A percentile compares a stretch with the other conserved stretches of the same genome.
Evolutionary conservation across 2,797 vertebrate species (phyloP).

Genomic region (Oreochromis grahami): DNA sequence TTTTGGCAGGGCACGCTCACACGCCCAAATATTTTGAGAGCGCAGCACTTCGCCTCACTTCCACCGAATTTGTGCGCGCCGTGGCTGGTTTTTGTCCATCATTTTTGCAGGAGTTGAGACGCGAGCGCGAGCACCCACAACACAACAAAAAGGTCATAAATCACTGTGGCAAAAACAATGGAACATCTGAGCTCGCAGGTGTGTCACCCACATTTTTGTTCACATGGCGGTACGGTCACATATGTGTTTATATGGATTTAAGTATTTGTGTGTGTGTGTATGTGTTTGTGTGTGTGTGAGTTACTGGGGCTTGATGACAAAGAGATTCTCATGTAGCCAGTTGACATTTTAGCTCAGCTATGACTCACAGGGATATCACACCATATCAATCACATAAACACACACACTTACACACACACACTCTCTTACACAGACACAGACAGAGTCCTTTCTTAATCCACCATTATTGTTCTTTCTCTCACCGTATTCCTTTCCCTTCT

Average conservation of each 20-base stretch:
- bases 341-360: slow-evolving; percentile 79
- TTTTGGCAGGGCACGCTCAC: slow-evolving; percentile 24
- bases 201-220: slow-evolving; percentile 58
- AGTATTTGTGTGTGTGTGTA: not conserved
- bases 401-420: slow-evolving; percentile 19
- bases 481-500: slow-evolving; percentile 50
- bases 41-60: slow-evolving; percentile 41
- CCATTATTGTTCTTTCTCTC: slow-evolving; percentile 68
- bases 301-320: slow-evolving; percentile 59
- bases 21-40: slow-evolving; percentile 46
- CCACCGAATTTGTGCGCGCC: slow-evolving; percentile 29
- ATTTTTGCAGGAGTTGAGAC: slow-evolving; percentile 37
- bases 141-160: slow-evolving; percentile 73
- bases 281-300: not conserved
- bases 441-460: slow-evolving; percentile 64
- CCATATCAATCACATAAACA: slow-evolving; percentile 71
- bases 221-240: slow-evolving; percentile 20
- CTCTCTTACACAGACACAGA: slow-evolving; percentile 6
- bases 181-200: slow-evolving; percentile 74
- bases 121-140: slow-evolving; percentile 35
- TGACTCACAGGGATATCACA: slow-evolving; percentile 78
- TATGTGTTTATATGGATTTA: slow-evolving; percentile 49
- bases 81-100: slow-evolving; percentile 37
- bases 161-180: slow-evolving; percentile 66
- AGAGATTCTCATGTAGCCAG: slow-evolving; percentile 72